Evolutionary conservation across 2,888 invertebrate genomes (phyloP), one percentile per base, ranked within the genome.

Genomic region (Ophion costatus): DNA sequence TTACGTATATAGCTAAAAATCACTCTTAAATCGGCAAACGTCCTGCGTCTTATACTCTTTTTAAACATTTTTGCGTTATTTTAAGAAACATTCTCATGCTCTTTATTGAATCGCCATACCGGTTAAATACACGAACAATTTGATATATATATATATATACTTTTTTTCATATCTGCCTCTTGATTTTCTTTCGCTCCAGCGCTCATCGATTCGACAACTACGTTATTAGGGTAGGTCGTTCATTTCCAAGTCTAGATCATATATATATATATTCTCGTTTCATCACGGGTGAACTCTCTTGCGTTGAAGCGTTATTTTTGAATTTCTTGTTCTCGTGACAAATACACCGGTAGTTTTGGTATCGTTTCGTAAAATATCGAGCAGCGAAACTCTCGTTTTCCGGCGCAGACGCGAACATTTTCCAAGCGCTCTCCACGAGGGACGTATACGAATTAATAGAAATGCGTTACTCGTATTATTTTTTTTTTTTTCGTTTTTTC

Each of bases 11-110:
- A 84, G 83, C 83, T 86, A 76, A 77, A 86, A 77, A 81, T 71
- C 82, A 87, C 73, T 81, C 42, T 77, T 86, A 73, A 86, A 69
- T 87, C 87, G 84, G 75, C 83, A 83, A 89, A 88, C 87, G 86
- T 88, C 88, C 88, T 82, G 89, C 88, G 88, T 87, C 84, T 73
- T 73, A 17, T 86, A 70, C 82, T 73, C 61, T 66, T 59, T 57
- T 64, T 64, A 85, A 84, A 87, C 77, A 77, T 85, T 83, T 67
- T 82, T 79, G 51, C 29, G 17, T 85, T 84, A 81, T 77, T 82
- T 82, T 77, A 51, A 77, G 83, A 82, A 87, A 85, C 83, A 82
- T 78, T 76, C 80, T 85, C 82, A 76, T 86, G 75, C 75, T 86
- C 82, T 87, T 86, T 78, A 87, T 86, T 81, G 66, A 76, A 87